Percentiles rank a stretch among this genome's conserved stretches.
Conservation (phyloP, 2,113 vertebrate genomes). For the Pseudois nayaur region DNA sequence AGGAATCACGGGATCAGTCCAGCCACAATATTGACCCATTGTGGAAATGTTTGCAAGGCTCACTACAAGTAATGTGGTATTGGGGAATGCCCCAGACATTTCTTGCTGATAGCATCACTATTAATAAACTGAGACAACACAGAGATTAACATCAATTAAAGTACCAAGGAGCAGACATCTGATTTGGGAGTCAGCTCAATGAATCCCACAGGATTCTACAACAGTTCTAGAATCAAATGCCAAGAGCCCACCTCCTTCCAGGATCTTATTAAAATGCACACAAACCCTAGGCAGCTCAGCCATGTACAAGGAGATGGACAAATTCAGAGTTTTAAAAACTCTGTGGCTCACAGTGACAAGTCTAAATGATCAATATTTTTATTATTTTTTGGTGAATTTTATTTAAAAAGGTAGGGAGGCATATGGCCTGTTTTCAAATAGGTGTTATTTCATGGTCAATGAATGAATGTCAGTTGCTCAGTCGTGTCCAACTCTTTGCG, state of each 20-base stretch:
- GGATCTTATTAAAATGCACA: not conserved
- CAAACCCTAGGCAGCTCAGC: not conserved
- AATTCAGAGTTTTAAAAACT: not conserved
- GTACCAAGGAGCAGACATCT: not conserved
- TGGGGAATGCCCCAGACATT: not conserved
- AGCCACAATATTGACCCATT: not conserved
- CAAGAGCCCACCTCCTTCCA: not conserved
- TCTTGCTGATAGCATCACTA: not conserved
- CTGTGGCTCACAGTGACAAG: not conserved
- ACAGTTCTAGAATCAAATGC: not conserved
- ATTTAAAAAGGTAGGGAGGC: not conserved
- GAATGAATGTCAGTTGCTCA: not conserved
- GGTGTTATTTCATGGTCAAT: not conserved
- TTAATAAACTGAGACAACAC: not conserved
- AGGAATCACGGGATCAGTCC: not conserved
- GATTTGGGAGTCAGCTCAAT: not conserved
- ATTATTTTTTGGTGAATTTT: not conserved
- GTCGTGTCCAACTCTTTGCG: accelerated
- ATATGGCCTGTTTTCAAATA: not conserved
- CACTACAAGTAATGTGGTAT: not conserved
- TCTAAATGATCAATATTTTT: not conserved
- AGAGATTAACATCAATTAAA: not conserved
- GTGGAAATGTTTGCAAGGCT: not conserved
- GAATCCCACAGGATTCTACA: not conserved
- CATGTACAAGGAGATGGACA: not conserved